phyloP scores from a whole-genome alignment of 2,113 vertebrate species.

The Trematocara nigrifrons region DNA sequence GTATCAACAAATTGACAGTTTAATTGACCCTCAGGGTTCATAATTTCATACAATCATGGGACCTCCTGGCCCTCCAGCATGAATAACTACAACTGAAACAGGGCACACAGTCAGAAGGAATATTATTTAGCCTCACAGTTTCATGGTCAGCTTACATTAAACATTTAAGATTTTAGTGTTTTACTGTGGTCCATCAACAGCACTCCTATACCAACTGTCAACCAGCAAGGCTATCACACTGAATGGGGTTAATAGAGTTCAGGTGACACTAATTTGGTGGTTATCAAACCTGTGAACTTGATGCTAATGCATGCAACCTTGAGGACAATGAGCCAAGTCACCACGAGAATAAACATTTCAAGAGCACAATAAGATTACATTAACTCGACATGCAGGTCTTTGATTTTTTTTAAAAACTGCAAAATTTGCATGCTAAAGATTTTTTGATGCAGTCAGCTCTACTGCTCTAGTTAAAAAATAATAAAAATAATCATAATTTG shows the following conservation, averaged over 20 bases:
- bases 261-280: slow-evolving; percentile 3
- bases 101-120: neutral
- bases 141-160: neutral
- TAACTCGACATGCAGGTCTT: neutral
- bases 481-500: neutral
- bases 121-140: neutral
- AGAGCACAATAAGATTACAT: neutral
- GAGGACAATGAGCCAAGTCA: neutral
- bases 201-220: neutral
- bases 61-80: neutral
- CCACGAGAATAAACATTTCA: neutral
- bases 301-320: neutral
- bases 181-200: neutral
- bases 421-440: neutral
- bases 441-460: neutral
- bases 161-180: neutral
- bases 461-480: neutral
- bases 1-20: neutral
- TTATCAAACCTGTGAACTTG: slow-evolving; percentile 6
- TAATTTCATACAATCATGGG: neutral
- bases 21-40: neutral
- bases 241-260: slow-evolving; percentile 35
- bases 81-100: neutral
- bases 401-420: neutral
- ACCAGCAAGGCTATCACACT: neutral